Percentiles rank a stretch among this genome's conserved stretches.
Conservation (phyloP, 2,797 vertebrate genomes). For the Iguana delicatissima region DNA sequence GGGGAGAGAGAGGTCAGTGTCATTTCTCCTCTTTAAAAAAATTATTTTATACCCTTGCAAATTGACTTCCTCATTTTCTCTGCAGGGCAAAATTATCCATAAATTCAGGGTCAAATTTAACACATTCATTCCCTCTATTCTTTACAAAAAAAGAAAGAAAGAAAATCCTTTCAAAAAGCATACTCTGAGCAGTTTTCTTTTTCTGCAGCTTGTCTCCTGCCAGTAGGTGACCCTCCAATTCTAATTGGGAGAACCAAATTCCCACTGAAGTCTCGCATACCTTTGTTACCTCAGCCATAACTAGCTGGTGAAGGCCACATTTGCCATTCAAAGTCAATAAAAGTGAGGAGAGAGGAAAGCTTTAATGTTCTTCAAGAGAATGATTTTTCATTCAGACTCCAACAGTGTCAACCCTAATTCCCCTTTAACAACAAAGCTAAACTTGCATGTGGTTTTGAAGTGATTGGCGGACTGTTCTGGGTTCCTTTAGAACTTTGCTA, state of each 20-base stretch:
- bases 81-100: neutral
- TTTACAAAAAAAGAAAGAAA: neutral
- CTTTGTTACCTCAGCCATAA: conserved; percentile 48
- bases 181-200: fast-evolving
- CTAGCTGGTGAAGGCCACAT: conserved; percentile 15
- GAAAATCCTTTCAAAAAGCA: conserved; percentile 36
- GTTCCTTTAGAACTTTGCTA: conserved; percentile 74
- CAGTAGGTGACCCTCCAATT: conserved; percentile 45
- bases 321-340: conserved; percentile 62
- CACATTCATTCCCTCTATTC: conserved; percentile 10
- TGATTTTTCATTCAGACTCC: conserved; percentile 65
- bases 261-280: conserved; percentile 40
- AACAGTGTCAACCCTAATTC: conserved; percentile 58
- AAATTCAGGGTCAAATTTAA: conserved; percentile 11
- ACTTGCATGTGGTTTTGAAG: conserved; percentile 69
- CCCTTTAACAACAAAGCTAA: conserved; percentile 66
- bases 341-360: conserved; percentile 45
- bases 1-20: neutral
- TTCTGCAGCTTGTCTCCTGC: neutral
- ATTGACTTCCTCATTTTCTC: neutral
- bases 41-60: neutral
- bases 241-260: conserved; percentile 15
- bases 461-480: conserved; percentile 70
- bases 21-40: neutral
- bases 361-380: conserved; percentile 60